phyloP scores from a whole-genome alignment of 2,797 vertebrate species.

The Betta splendens region DNA sequence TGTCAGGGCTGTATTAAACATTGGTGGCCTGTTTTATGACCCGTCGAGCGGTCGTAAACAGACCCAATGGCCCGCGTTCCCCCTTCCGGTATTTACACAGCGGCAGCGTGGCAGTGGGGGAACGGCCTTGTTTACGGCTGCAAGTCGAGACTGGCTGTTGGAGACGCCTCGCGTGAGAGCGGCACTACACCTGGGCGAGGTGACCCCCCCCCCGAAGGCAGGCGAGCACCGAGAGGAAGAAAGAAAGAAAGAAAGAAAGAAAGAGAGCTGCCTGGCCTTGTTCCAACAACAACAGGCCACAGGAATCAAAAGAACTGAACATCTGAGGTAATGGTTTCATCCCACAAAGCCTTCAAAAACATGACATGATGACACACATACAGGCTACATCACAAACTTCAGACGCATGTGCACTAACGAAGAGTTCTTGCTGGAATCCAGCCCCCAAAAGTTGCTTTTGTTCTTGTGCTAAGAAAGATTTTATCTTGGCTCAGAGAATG shows the following conservation, averaged over 20 bases:
- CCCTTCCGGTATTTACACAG: conserved; percentile 41
- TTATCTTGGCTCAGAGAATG: conserved; percentile 62
- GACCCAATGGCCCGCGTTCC: conserved; percentile 7
- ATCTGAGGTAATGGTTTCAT: conserved; percentile 57
- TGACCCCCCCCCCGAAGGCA: conserved; percentile 20
- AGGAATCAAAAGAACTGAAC: conserved; percentile 62
- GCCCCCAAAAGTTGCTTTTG: conserved; percentile 9
- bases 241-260: conserved; percentile 34
- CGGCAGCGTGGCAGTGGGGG: conserved; percentile 9
- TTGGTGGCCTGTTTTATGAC: no score
- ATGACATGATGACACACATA: conserved; percentile 1
- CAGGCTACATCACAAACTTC: conserved; percentile 26
- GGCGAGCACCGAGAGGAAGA: no score
- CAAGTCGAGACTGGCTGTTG: conserved; percentile 64
- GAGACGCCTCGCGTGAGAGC: conserved; percentile 69
- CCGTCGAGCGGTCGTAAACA: conserved; percentile 25
- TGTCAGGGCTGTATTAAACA: conserved; percentile 19
- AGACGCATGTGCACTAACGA: conserved; percentile 33
- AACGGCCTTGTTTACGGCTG: conserved; percentile 6
- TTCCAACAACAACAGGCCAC: conserved; percentile 67
- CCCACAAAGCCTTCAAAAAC: conserved; percentile 29
- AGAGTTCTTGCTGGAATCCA: conserved; percentile 35
- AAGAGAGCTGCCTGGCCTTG: conserved; percentile 45
- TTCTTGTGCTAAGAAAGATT: conserved; percentile 56
- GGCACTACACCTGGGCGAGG: conserved; percentile 62